These are phyloP conservation scores for Alcedo quadribrachys DNA, from an alignment of 2,797 vertebrate genomes.

Conservation along the genomic window DNA sequence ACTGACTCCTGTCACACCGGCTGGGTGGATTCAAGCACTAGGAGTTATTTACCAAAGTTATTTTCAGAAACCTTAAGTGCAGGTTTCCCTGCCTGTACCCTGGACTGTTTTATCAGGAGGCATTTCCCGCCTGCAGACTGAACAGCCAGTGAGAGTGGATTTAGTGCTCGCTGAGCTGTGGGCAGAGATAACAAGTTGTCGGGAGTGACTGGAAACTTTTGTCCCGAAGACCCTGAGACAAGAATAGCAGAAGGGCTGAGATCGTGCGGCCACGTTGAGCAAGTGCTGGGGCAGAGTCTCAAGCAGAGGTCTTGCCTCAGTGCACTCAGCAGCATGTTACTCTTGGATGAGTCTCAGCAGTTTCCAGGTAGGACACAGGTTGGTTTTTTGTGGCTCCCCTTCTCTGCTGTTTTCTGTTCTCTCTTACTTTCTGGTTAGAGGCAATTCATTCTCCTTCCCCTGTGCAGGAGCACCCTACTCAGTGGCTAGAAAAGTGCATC, in stretches of 20 bases:
- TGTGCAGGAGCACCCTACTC: neutral
- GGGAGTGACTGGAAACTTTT: constrained; percentile 51
- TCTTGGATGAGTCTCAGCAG: constrained; percentile 69
- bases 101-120: constrained; percentile 41
- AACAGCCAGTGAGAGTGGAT: constrained; percentile 33
- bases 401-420: neutral
- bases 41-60: constrained; percentile 62
- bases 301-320: neutral
- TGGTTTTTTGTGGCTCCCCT: fast-evolving
- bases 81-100: constrained; percentile 44
- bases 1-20: constrained; percentile 2
- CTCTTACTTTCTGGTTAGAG: neutral
- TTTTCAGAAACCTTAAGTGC: constrained; percentile 56
- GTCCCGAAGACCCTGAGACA: constrained; percentile 45
- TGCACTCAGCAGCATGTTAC: constrained; percentile 49
- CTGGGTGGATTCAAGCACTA: constrained; percentile 30
- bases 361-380: constrained; percentile 60
- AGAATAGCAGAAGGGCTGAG: constrained; percentile 20
- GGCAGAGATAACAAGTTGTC: constrained; percentile 43
- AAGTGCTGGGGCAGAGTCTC: neutral
- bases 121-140: neutral
- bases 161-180: neutral
- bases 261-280: neutral
- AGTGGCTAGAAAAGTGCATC: neutral
- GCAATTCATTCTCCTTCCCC: neutral